phyloP scores from a whole-genome alignment of 1,140 invertebrate species.

The Neomicropteryx cornuta region DNA sequence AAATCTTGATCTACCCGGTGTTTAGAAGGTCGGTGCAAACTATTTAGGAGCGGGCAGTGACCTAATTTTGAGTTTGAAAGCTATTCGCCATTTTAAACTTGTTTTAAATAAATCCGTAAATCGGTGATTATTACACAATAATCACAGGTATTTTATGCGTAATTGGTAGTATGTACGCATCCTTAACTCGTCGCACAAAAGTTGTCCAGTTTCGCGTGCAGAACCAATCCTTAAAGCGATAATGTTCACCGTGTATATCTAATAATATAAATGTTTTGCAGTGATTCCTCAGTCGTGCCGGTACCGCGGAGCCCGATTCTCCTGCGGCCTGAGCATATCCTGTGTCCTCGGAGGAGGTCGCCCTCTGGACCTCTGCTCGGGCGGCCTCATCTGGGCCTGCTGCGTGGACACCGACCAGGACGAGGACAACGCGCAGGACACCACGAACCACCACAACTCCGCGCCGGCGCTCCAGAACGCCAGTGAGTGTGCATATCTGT shows the following conservation, averaged over 20 bases:
- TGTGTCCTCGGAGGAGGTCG: slow-evolving; percentile 79
- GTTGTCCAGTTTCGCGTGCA: neutral
- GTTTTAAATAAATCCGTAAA: slow-evolving; percentile 3
- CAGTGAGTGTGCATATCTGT: slow-evolving; percentile 73
- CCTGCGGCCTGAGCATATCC: slow-evolving; percentile 80
- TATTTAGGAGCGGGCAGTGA: no score
- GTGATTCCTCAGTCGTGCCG: slow-evolving; percentile 89
- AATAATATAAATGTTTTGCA: slow-evolving; percentile 36
- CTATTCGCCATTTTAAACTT: no score
- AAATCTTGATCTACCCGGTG: no score
- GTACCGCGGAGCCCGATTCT: slow-evolving; percentile 77
- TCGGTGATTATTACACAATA: neutral
- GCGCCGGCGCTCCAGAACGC: slow-evolving; percentile 63
- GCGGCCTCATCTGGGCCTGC: slow-evolving; percentile 87
- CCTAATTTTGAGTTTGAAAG: no score
- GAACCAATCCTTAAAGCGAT: slow-evolving; percentile 10
- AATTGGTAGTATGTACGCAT: no score
- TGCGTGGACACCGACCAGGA: slow-evolving; percentile 80
- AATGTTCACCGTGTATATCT: neutral
- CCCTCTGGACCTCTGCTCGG: slow-evolving; percentile 83
- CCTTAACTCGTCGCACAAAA: neutral
- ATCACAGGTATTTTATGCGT: slow-evolving; percentile 2
- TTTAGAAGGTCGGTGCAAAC: no score
- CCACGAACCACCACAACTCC: slow-evolving; percentile 39
- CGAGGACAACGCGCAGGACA: slow-evolving; percentile 37